Evolutionary conservation across 2,888 invertebrate species (phyloP).

Genomic region (Cryptus armator): DNA sequence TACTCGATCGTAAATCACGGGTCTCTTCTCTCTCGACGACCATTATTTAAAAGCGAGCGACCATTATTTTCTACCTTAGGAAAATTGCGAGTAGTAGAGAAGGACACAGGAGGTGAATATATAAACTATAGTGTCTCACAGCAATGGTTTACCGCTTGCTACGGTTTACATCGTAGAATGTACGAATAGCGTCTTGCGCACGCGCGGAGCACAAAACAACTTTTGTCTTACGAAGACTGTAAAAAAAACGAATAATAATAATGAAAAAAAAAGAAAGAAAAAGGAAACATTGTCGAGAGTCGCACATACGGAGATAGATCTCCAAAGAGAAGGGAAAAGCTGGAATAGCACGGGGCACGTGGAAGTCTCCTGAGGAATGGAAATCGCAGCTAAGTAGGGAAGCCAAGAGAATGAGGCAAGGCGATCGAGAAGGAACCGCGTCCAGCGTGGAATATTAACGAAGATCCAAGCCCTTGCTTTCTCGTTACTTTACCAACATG

Average conservation of each 20-base stretch:
- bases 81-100: constrained; percentile 61
- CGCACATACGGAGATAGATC: constrained; percentile 11
- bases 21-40: constrained; percentile 54
- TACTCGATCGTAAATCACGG: constrained; percentile 61
- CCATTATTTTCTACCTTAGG: constrained; percentile 34
- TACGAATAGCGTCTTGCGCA: constrained; percentile 14
- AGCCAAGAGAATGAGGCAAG: constrained; percentile 71
- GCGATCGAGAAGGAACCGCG: constrained; percentile 67
- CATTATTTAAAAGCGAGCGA: constrained; percentile 38
- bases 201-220: constrained; percentile 5
- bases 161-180: constrained; percentile 29
- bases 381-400: constrained; percentile 58
- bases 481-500: constrained; percentile 31
- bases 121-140: constrained; percentile 12
- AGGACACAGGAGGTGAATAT: constrained; percentile 18
- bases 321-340: constrained; percentile 4
- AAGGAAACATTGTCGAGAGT: constrained; percentile 2
- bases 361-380: constrained; percentile 60
- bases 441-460: constrained; percentile 79
- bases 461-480: constrained; percentile 70
- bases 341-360: constrained; percentile 50
- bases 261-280: not conserved
- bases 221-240: constrained; percentile 34
- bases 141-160: constrained; percentile 12
- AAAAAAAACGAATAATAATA: constrained; percentile 8